Percentiles rank a stretch among this genome's conserved stretches.
phyloP scores from a whole-genome alignment of 2,797 vertebrate genomes.

The Euphonia xanthogaster region DNA sequence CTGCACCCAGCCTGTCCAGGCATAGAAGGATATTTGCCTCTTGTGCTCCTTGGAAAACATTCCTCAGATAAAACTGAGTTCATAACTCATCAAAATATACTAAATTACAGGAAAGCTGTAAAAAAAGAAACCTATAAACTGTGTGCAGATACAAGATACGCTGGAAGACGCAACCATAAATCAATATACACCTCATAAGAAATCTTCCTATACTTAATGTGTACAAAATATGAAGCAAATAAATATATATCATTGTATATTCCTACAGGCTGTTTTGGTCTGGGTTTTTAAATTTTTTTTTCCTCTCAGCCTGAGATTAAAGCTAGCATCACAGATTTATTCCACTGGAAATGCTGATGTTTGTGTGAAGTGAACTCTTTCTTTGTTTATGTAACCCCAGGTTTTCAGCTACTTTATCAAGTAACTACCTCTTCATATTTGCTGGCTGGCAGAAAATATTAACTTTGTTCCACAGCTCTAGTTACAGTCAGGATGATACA shows the following conservation, averaged over 20 bases:
- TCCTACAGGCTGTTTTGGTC: background rate
- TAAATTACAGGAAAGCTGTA: slow-evolving; percentile 40
- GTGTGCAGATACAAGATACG: background rate
- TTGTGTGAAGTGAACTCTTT: slow-evolving; percentile 33
- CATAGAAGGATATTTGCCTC: background rate
- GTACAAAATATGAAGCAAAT: slow-evolving; percentile 43
- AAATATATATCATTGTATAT: background rate
- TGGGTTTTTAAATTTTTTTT: background rate
- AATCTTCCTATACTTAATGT: slow-evolving; percentile 9
- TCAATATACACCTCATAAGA: slow-evolving; percentile 40
- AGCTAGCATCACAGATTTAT: slow-evolving; percentile 9
- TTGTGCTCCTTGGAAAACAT: background rate
- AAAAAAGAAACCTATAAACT: slow-evolving; percentile 27
- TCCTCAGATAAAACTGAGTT: slow-evolving; percentile 35
- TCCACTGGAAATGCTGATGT: slow-evolving; percentile 25
- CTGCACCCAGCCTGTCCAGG: background rate
- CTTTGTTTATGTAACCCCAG: slow-evolving; percentile 46
- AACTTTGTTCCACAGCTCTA: slow-evolving; percentile 27
- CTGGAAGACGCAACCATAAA: background rate
- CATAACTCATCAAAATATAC: slow-evolving; percentile 26
- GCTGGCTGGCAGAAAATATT: slow-evolving; percentile 45
- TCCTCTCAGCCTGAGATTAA: slow-evolving; percentile 1
- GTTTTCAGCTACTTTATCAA: slow-evolving; percentile 63
- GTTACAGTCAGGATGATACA: slow-evolving; percentile 49
- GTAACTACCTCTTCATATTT: slow-evolving; percentile 30